phyloP scores from a whole-genome alignment of 1,140 invertebrate genomes.

The Kradibia gibbosae region DNA sequence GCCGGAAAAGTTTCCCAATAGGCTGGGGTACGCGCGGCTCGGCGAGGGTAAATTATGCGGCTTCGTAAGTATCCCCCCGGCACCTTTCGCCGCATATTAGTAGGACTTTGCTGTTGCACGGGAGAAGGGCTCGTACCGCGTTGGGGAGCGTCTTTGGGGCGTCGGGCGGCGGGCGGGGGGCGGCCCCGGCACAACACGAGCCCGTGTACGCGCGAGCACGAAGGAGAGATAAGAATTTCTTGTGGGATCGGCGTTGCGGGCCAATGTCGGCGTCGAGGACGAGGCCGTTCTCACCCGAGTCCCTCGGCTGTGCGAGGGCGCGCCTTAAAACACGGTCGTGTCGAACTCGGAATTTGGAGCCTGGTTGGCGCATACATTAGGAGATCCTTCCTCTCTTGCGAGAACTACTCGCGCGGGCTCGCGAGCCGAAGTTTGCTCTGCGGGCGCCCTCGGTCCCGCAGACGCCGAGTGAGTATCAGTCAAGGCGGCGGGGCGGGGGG shows the following conservation, averaged over 20 bases:
- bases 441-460: neutral
- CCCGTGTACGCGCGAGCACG: neutral
- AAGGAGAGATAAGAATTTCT: slow-evolving; percentile 36
- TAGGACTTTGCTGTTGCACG: neutral
- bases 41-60: too few relatives aligned
- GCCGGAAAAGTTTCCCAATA: too few relatives aligned
- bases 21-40: too few relatives aligned
- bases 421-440: slow-evolving; percentile 33
- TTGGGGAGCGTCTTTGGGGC: too few relatives aligned
- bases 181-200: neutral
- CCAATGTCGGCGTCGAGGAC: slow-evolving; percentile 3
- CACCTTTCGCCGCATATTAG: neutral
- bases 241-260: slow-evolving; percentile 55
- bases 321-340: slow-evolving; percentile 62
- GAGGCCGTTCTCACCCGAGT: neutral
- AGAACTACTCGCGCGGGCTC: slow-evolving; percentile 55
- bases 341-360: slow-evolving; percentile 69
- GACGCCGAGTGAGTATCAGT: slow-evolving; percentile 48
- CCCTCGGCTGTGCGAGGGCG: slow-evolving; percentile 55
- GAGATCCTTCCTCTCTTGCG: slow-evolving; percentile 48
- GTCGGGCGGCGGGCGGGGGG: neutral
- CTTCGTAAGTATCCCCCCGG: too few relatives aligned
- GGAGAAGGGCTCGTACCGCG: too few relatives aligned
- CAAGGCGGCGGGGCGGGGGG: slow-evolving; percentile 52
- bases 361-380: slow-evolving; percentile 72